Evolutionary conservation across 2,113 vertebrate species (phyloP).

Genomic region (Scomber colias): DNA sequence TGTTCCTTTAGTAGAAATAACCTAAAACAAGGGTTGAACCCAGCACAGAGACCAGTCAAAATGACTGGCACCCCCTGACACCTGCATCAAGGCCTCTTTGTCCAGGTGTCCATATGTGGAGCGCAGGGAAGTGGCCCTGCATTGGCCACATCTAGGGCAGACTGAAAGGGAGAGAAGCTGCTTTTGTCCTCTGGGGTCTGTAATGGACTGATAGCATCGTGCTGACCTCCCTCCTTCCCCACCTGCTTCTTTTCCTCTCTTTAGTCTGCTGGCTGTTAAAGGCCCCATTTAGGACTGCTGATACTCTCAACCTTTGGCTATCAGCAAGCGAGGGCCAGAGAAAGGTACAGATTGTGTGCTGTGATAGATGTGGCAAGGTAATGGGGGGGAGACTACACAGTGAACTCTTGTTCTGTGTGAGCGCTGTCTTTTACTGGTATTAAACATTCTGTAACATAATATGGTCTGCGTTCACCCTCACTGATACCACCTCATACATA

Average conservation of each 20-base stretch:
- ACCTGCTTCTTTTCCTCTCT: slow-evolving; percentile 62
- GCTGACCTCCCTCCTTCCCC: slow-evolving; percentile 67
- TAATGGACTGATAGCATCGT: slow-evolving; percentile 83
- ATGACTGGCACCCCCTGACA: slow-evolving; percentile 77
- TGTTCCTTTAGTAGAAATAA: slow-evolving; percentile 49
- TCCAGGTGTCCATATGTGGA: slow-evolving; percentile 59
- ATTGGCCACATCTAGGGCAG: slow-evolving; percentile 75
- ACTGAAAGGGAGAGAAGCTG: slow-evolving; percentile 71
- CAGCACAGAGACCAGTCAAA: slow-evolving; percentile 51
- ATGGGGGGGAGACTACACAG: slow-evolving; percentile 41
- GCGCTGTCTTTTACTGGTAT: slow-evolving; percentile 30
- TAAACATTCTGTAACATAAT: slow-evolving; percentile 55
- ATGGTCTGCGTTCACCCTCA: slow-evolving; percentile 30
- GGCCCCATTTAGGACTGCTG: slow-evolving; percentile 62
- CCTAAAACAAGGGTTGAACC: slow-evolving; percentile 58
- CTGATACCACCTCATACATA: slow-evolving; percentile 39
- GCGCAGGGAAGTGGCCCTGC: slow-evolving; percentile 51
- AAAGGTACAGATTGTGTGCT: slow-evolving; percentile 59
- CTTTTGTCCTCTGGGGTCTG: slow-evolving; percentile 77
- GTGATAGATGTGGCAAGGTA: slow-evolving; percentile 60
- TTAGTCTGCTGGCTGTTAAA: slow-evolving; percentile 64
- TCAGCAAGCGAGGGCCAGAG: slow-evolving; percentile 47
- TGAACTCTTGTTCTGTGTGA: slow-evolving; percentile 51
- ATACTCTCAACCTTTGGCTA: slow-evolving; percentile 74
- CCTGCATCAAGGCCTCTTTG: slow-evolving; percentile 76